These are phyloP conservation scores for human DNA, from an alignment of 2,113 vertebrate genomes.

Conservation along the genomic window DNA sequence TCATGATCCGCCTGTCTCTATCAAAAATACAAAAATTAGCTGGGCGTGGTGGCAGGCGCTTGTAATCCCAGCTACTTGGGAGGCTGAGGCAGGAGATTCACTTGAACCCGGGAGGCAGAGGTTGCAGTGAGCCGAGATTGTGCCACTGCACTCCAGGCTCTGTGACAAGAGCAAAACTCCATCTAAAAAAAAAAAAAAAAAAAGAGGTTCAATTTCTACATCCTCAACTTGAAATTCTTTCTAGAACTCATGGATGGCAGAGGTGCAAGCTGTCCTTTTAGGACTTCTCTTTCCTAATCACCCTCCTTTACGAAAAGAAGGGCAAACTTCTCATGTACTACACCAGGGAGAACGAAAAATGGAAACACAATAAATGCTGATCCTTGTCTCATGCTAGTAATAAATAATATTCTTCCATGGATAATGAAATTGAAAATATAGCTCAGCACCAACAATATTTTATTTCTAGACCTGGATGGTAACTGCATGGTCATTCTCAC, in stretches of 20 bases:
- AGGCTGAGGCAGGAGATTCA: no score
- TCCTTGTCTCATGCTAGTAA: background rate
- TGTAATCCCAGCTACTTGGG: no score
- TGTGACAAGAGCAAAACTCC: no score
- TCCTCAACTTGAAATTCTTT: background rate
- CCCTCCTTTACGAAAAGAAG: background rate
- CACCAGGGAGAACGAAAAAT: background rate
- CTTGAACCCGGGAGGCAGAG: no score
- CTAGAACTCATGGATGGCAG: background rate
- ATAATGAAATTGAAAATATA: background rate
- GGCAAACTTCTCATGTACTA: background rate
- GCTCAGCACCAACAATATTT: background rate
- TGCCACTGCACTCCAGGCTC: no score
- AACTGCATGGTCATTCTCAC: fast-evolving
- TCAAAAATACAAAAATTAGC: no score
- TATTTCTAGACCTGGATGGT: background rate
- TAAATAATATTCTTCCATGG: background rate
- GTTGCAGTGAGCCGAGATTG: no score
- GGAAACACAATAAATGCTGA: background rate
- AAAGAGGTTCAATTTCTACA: background rate
- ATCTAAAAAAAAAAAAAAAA: no score
- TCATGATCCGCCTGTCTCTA: no score
- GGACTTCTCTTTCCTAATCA: background rate
- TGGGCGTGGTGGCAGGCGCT: no score
- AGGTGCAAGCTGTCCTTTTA: background rate